phyloP scores from a whole-genome alignment of 2,113 vertebrate species.

The Brachyhypopomus occidentalis region DNA sequence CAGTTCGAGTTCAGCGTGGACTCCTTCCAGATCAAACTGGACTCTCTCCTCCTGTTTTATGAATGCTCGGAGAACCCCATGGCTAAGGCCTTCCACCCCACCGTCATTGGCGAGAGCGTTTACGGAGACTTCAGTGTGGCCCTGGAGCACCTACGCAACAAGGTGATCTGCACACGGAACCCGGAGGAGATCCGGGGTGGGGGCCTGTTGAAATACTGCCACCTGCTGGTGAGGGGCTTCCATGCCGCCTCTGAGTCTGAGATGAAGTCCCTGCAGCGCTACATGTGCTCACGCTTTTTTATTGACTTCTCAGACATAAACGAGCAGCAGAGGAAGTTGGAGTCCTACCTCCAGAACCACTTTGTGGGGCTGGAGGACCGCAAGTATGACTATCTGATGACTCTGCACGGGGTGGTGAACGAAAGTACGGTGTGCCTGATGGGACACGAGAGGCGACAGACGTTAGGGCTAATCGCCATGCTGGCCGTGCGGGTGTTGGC shows the following conservation, averaged over 20 bases:
- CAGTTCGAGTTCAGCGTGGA: constrained; percentile 99
- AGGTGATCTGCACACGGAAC: constrained; percentile 94
- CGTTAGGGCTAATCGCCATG: constrained; percentile 96
- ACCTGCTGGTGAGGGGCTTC: constrained; percentile 95
- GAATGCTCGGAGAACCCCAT: constrained; percentile 97
- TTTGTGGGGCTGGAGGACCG: constrained; percentile 98
- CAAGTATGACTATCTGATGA: constrained; percentile 99
- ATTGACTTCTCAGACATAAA: constrained; percentile 98
- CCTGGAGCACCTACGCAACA: constrained; percentile 93
- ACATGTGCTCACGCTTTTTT: constrained; percentile 99
- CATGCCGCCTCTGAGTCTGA: constrained; percentile 87
- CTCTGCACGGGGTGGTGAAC: constrained; percentile 94
- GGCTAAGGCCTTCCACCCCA: constrained; percentile 96
- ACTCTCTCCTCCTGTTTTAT: constrained; percentile 97
- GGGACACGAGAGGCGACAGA: constrained; percentile 98
- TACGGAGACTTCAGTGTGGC: constrained; percentile 93
- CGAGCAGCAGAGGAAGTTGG: constrained; percentile 97
- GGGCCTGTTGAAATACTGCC: constrained; percentile 98
- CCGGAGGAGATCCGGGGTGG: constrained; percentile 97
- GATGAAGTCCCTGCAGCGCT: constrained; percentile 98
- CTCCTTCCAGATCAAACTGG: constrained; percentile 98
- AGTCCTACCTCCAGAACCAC: constrained; percentile 99
- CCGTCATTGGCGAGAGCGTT: constrained; percentile 95
- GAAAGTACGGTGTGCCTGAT: constrained; percentile 99
- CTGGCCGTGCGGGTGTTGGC: constrained; percentile 94